Evolutionary conservation across 2,888 invertebrate genomes (phyloP).

Genomic region (Clistopyga incitator): DNA sequence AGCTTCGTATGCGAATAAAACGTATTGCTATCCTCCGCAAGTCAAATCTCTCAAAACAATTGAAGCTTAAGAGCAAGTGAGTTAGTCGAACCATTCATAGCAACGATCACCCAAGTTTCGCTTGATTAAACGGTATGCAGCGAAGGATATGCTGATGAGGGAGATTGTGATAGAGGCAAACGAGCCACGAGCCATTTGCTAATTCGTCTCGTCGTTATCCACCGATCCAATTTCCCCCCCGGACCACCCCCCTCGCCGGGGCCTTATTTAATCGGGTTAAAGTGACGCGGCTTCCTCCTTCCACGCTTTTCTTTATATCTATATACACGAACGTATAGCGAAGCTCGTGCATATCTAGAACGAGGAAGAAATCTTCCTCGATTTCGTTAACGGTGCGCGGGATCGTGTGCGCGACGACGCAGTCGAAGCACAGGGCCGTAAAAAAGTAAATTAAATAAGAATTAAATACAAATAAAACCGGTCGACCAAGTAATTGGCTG

Average conservation of each 20-base stretch:
- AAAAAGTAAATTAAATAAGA: constrained; percentile 84
- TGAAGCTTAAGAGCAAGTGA: background rate
- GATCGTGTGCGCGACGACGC: constrained; percentile 16
- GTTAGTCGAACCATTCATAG: background rate
- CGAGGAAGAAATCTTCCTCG: constrained; percentile 75
- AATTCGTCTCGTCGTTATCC: constrained; percentile 69
- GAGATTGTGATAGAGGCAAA: constrained; percentile 58
- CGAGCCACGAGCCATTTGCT: constrained; percentile 69
- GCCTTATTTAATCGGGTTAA: constrained; percentile 70
- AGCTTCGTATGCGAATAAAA: too few relatives aligned
- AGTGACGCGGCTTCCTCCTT: constrained; percentile 60
- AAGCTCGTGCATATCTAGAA: constrained; percentile 68
- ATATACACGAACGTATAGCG: background rate
- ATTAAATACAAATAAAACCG: constrained; percentile 84
- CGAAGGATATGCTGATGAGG: constrained; percentile 53
- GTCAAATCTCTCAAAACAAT: background rate
- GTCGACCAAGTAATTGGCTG: constrained; percentile 84
- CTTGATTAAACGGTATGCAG: constrained; percentile 34
- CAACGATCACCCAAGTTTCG: constrained; percentile 26
- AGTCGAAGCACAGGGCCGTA: constrained; percentile 71
- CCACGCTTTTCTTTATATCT: constrained; percentile 5
- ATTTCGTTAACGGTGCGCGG: constrained; percentile 78
- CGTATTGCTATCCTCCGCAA: too few relatives aligned
- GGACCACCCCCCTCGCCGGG: constrained; percentile 17
- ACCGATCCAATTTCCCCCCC: constrained; percentile 67